A percentile compares a stretch with the other conserved stretches of the same genome.
Evolutionary conservation across 2,888 invertebrate genomes (phyloP).

Genomic region (Neocrepidodera transversa): DNA sequence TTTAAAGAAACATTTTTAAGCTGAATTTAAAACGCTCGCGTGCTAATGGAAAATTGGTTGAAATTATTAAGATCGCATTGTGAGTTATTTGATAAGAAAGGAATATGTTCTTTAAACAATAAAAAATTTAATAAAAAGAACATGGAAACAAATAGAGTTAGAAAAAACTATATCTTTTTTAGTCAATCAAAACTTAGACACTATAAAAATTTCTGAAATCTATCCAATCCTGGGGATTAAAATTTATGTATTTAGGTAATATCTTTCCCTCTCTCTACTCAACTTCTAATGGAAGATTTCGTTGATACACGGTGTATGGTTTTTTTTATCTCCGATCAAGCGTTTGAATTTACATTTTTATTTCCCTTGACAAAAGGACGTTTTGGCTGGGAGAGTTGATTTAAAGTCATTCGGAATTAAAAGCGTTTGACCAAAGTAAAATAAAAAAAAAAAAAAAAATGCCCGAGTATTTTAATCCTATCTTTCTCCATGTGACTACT

Average conservation of each 20-base stretch:
- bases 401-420: slow-evolving; percentile 14
- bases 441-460: slow-evolving; percentile 11
- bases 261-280: neutral
- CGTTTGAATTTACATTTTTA: slow-evolving; percentile 18
- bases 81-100: no score
- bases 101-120: no score
- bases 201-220: no score
- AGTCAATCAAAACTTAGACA: no score
- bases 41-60: neutral
- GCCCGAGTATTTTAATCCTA: slow-evolving; percentile 16
- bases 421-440: slow-evolving; percentile 17
- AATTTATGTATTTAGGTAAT: slow-evolving; percentile 2
- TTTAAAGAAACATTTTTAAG: slow-evolving; percentile 31
- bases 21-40: neutral
- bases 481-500: slow-evolving; percentile 11
- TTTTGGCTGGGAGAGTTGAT: slow-evolving; percentile 13
- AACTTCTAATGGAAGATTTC: slow-evolving; percentile 7
- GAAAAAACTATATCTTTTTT: no score
- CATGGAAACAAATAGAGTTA: no score
- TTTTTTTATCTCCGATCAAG: slow-evolving; percentile 17
- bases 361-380: slow-evolving; percentile 19
- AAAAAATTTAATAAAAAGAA: no score
- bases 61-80: no score
- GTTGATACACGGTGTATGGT: slow-evolving; percentile 18
- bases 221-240: no score